Evolutionary conservation across 2,888 invertebrate species (phyloP).

Genomic region (Zhengitettix transpicula): DNA sequence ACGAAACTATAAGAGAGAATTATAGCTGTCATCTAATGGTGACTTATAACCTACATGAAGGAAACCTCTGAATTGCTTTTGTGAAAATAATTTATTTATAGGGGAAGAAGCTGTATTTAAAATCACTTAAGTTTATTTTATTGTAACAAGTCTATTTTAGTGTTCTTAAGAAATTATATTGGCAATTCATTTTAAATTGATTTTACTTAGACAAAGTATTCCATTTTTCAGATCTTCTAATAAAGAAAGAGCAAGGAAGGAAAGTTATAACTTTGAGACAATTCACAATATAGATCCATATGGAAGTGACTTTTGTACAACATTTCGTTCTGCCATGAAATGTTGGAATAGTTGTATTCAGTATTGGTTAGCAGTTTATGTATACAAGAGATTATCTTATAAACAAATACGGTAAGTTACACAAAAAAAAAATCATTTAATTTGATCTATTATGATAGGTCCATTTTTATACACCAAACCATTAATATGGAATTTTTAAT

Average conservation of each 20-base stretch:
- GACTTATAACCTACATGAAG: too few relatives aligned
- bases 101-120: too few relatives aligned
- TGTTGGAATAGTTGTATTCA: constrained; percentile 94
- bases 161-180: neutral
- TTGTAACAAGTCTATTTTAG: too few relatives aligned
- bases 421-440: constrained; percentile 15
- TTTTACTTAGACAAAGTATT: neutral
- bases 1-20: too few relatives aligned
- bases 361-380: constrained; percentile 85
- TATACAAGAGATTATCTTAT: constrained; percentile 70
- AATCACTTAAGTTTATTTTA: too few relatives aligned
- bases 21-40: too few relatives aligned
- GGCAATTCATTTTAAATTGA: constrained; percentile 6
- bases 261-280: constrained; percentile 52
- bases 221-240: constrained; percentile 18
- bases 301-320: constrained; percentile 65
- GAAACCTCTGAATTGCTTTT: too few relatives aligned
- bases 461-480: neutral
- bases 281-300: constrained; percentile 71
- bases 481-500: too few relatives aligned
- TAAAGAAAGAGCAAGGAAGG: constrained; percentile 30
- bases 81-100: too few relatives aligned
- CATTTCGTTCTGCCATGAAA: constrained; percentile 75
- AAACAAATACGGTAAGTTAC: constrained; percentile 30
- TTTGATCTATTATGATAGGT: neutral